phyloP scores from a whole-genome alignment of 2,888 invertebrate genomes.

The Crepidodera aurea region DNA sequence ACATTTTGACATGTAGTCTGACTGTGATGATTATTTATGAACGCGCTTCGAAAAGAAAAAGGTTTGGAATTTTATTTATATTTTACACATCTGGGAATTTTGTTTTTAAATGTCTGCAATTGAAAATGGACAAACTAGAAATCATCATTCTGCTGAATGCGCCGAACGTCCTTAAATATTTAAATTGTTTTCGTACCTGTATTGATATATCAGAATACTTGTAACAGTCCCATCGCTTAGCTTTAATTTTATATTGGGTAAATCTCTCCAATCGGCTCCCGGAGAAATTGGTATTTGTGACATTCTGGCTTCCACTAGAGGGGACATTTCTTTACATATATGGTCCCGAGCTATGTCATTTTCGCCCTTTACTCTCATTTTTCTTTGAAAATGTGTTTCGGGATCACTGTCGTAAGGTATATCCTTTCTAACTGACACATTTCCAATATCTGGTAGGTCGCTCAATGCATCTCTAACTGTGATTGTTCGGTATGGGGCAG shows the following conservation, averaged over 20 bases:
- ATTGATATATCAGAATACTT: slow-evolving; percentile 65
- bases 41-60: too few species aligned
- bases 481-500: slow-evolving; percentile 80
- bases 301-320: slow-evolving; percentile 80
- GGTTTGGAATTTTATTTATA: too few species aligned
- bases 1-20: too few species aligned
- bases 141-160: too few species aligned
- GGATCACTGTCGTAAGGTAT: slow-evolving; percentile 77
- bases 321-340: slow-evolving; percentile 85
- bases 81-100: too few species aligned
- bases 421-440: slow-evolving; percentile 74
- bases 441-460: slow-evolving; percentile 78
- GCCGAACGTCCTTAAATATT: too few species aligned
- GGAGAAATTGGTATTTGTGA: slow-evolving; percentile 75
- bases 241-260: slow-evolving; percentile 78
- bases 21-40: too few species aligned
- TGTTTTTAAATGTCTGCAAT: too few species aligned
- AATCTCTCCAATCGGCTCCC: slow-evolving; percentile 87
- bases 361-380: slow-evolving; percentile 65
- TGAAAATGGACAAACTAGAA: too few species aligned
- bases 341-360: slow-evolving; percentile 68
- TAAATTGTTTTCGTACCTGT: slow-evolving; percentile 59
- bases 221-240: slow-evolving; percentile 75
- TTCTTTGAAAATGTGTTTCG: slow-evolving; percentile 77
- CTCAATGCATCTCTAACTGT: slow-evolving; percentile 84